Evolutionary conservation across 1,140 invertebrate genomes (phyloP).

Genomic region (Leptopilina clavipes): DNA sequence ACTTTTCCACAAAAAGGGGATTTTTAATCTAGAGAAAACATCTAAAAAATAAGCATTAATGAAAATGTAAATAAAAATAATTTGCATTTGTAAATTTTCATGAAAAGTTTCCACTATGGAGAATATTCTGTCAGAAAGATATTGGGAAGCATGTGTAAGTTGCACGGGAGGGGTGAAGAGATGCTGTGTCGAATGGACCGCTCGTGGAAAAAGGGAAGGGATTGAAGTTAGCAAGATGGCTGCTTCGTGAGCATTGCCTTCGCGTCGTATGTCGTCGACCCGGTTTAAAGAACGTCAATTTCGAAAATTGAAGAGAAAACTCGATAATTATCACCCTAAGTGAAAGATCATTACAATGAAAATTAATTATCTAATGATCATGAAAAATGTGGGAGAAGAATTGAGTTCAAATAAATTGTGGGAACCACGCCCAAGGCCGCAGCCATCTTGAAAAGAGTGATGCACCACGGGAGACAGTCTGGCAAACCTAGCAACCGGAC

Average conservation of each 20-base stretch:
- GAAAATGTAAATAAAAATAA: no score
- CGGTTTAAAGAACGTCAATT: conserved; percentile 32
- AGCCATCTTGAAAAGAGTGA: conserved; percentile 68
- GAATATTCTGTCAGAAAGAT: neutral
- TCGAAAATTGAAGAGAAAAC: conserved; percentile 42
- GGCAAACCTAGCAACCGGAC: conserved; percentile 38
- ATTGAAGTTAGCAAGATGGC: conserved; percentile 68
- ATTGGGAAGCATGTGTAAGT: neutral
- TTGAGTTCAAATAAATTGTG: conserved; percentile 44
- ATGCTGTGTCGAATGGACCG: conserved; percentile 59
- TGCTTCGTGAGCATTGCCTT: conserved; percentile 55
- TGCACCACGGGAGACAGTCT: conserved; percentile 63
- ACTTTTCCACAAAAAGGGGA: no score
- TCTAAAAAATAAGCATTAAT: no score
- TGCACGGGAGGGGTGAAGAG: conserved; percentile 40
- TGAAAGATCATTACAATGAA: conserved; percentile 7
- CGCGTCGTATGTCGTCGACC: conserved; percentile 58
- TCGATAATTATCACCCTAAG: conserved; percentile 43
- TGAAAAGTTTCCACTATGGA: neutral
- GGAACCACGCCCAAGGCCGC: conserved; percentile 71
- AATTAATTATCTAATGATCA: neutral
- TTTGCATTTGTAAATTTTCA: neutral
- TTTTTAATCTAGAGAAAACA: no score
- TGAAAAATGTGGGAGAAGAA: conserved; percentile 42
- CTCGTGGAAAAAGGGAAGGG: conserved; percentile 53